Evolutionary conservation across 1,140 invertebrate species (phyloP).

Genomic region (Euglossa dilemma): DNA sequence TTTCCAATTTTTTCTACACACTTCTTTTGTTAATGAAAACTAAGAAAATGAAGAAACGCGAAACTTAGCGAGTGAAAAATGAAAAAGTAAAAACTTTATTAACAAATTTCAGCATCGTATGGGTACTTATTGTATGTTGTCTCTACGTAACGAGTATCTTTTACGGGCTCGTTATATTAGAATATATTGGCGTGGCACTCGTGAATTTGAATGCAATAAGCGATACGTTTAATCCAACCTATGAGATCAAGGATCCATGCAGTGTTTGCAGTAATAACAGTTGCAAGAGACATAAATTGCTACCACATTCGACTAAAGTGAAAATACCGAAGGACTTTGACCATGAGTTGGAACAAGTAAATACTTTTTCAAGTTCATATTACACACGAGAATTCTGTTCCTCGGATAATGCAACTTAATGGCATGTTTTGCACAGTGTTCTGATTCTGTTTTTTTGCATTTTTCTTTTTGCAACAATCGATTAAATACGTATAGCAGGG

Average conservation of each 20-base stretch:
- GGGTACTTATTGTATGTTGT: slow-evolving; percentile 62
- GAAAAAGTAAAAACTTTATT: not conserved
- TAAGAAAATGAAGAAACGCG: too few relatives aligned
- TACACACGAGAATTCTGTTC: not conserved
- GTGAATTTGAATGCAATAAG: slow-evolving; percentile 57
- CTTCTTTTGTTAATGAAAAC: too few relatives aligned
- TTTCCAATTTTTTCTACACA: too few relatives aligned
- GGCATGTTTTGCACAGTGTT: too few relatives aligned
- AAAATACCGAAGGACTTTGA: slow-evolving; percentile 79
- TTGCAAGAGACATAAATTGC: slow-evolving; percentile 78
- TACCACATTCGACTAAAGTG: slow-evolving; percentile 73
- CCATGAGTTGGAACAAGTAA: slow-evolving; percentile 75
- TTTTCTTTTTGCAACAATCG: too few relatives aligned
- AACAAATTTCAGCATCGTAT: slow-evolving; percentile 67
- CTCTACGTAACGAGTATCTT: slow-evolving; percentile 68
- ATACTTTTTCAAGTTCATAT: not conserved
- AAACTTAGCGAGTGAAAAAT: not conserved
- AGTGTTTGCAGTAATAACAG: slow-evolving; percentile 75
- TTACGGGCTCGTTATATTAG: slow-evolving; percentile 71
- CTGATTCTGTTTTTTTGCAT: too few relatives aligned
- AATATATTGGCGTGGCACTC: slow-evolving; percentile 59
- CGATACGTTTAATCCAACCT: slow-evolving; percentile 36
- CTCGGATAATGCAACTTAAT: too few relatives aligned
- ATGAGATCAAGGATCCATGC: slow-evolving; percentile 63
- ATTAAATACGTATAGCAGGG: too few relatives aligned